These are phyloP conservation scores for Phaenicophaeus curvirostris DNA, from an alignment of 2,797 vertebrate species.

Conservation along the genomic window DNA sequence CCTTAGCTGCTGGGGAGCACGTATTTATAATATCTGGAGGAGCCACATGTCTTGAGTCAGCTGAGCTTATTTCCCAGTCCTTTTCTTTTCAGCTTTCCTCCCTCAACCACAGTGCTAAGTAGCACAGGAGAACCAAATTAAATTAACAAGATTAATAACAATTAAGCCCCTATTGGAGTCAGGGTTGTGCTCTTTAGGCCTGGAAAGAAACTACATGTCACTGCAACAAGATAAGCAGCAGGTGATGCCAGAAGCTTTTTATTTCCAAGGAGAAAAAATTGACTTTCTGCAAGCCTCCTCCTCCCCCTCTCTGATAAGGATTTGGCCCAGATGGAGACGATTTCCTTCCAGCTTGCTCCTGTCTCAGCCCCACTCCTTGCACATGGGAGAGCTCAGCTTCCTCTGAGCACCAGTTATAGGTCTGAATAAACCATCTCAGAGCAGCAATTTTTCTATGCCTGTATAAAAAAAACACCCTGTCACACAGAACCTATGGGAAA, in stretches of 20 bases:
- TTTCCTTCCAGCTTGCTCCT: neutral
- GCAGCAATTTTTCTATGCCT: neutral
- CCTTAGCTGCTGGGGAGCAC: neutral
- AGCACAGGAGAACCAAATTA: constrained; percentile 39
- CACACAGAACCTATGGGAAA: neutral
- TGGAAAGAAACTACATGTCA: constrained; percentile 3
- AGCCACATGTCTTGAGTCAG: neutral
- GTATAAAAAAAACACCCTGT: neutral
- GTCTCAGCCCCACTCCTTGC: neutral
- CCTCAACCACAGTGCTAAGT: neutral
- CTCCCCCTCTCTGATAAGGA: neutral
- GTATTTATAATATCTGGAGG: neutral
- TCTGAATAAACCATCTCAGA: neutral
- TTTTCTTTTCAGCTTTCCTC: neutral
- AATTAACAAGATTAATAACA: constrained; percentile 55
- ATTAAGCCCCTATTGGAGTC: constrained; percentile 21
- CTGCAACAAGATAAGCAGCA: constrained; percentile 45
- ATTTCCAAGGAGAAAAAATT: constrained; percentile 26
- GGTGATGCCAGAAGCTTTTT: constrained; percentile 45
- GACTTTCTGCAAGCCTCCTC: neutral
- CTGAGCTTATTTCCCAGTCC: neutral
- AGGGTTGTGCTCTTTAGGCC: constrained; percentile 29
- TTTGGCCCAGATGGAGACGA: neutral
- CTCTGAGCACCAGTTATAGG: neutral
- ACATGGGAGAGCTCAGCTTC: neutral